Evolutionary conservation across 2,888 invertebrate species (phyloP).

Genomic region (Ennomos fuscantarius): DNA sequence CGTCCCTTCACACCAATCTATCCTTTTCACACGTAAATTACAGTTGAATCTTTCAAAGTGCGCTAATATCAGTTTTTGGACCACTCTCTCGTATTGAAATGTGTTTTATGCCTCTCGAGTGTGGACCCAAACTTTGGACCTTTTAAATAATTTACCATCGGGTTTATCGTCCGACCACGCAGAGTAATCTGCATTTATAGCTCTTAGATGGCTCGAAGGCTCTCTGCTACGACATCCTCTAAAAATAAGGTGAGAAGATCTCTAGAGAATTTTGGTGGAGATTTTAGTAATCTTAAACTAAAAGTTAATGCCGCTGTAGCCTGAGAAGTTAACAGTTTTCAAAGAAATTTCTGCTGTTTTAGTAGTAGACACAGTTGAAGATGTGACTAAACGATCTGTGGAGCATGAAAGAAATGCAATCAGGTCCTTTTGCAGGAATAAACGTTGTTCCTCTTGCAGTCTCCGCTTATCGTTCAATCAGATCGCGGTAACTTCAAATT

Average conservation of each 20-base stretch:
- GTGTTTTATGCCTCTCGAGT: slow-evolving; percentile 11
- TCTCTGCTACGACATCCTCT: slow-evolving; percentile 15
- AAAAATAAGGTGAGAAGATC: slow-evolving; percentile 14
- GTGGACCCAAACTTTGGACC: slow-evolving; percentile 25
- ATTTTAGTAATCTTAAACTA: slow-evolving; percentile 4
- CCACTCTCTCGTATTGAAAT: slow-evolving; percentile 14
- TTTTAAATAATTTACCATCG: slow-evolving; percentile 56
- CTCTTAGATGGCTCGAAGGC: slow-evolving; percentile 18
- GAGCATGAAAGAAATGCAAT: too few species aligned
- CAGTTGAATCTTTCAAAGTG: not conserved
- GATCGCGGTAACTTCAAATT: too few species aligned
- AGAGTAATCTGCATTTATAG: slow-evolving; percentile 38
- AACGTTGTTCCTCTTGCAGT: too few species aligned
- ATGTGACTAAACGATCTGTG: too few species aligned
- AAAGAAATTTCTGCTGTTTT: too few species aligned
- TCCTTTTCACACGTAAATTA: slow-evolving; percentile 11
- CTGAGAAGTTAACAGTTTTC: too few species aligned
- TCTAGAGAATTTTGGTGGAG: slow-evolving; percentile 2
- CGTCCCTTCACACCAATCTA: not conserved
- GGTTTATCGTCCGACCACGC: slow-evolving; percentile 42
- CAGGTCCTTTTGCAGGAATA: too few species aligned
- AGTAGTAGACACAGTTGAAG: too few species aligned
- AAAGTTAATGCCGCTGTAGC: too few species aligned
- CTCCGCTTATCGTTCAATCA: too few species aligned
- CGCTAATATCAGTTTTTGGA: slow-evolving; percentile 12